Evolutionary conservation across 2,113 vertebrate species (phyloP), one percentile per base, ranked within the genome.

Genomic region (Ancistrus triradiatus): DNA sequence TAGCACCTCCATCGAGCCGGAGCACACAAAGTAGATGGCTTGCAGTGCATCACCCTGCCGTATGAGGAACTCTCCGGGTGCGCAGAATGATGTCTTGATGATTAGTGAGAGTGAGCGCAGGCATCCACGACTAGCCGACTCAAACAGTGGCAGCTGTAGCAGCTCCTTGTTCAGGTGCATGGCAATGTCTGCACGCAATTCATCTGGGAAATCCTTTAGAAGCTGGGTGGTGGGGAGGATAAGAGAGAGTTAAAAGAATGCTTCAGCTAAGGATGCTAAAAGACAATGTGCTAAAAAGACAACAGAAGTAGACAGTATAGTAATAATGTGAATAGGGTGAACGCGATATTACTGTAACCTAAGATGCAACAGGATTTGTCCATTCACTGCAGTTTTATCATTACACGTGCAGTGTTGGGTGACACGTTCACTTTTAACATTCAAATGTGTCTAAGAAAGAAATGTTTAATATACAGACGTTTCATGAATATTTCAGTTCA

Each of bases 121-220:
- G 81, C 95, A 98, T 59, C 96, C 96, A 0, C 94, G 91, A 63
- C 95, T 98, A 82, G 95, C 96, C 17, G 92, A 94, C 78, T 92
- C 91, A 0, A 99, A 99, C 52, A 97, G 87, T 6, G 96, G 95
- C 78, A 99, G 84, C 81, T 97, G 93, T 57, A 99, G 84, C 82
- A 99, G 95, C 83, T 98, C 96, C 85, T 99, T 99, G 87, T 99
- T 99, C 77, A 99, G 88, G 82, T 99, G 90, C 96, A 98, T 98
- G 80, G 96, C 97, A 87, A 98, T 98, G 80, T 99, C 96, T 7
- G 96, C 97, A 47, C 94, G 92, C 73, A 99, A 81, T 80, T 99
- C 96, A 0, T 98, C 96, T 0, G 96, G 96, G 75, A 99, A 99
- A 81, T 98, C 95, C 80, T 97, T 98, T 81, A 99, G 80, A 63